Percentiles rank a stretch among this genome's conserved stretches.
Evolutionary conservation across 37 sponge, comb jelly and placozoan species (phyloP).

Genomic region (Halisarca cf. caerulea): DNA sequence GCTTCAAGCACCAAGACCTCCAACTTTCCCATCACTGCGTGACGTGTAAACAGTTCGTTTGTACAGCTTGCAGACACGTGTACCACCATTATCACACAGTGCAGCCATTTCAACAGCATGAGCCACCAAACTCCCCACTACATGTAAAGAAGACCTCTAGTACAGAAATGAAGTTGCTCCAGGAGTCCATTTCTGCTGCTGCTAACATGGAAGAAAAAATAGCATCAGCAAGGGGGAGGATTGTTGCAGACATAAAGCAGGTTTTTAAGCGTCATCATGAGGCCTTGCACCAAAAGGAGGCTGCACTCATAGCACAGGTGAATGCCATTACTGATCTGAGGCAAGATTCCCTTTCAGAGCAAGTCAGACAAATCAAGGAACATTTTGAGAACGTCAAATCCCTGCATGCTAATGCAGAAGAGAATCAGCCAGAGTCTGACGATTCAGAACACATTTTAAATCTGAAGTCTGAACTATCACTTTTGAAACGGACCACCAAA

Average conservation of each 20-base stretch:
- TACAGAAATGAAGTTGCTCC: constrained; percentile 39
- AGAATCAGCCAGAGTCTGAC: background rate
- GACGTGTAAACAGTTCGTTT: constrained; percentile 33
- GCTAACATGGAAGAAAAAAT: constrained; percentile 41
- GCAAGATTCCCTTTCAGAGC: constrained; percentile 43
- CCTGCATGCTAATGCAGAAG: background rate
- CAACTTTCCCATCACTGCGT: constrained; percentile 43
- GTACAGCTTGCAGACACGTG: constrained; percentile 31
- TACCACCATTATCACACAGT: constrained; percentile 61
- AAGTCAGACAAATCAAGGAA: constrained; percentile 39
- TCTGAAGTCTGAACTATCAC: background rate
- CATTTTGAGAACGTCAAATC: background rate
- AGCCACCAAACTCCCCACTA: constrained; percentile 1
- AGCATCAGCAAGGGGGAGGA: constrained; percentile 27
- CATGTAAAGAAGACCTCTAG: constrained; percentile 22
- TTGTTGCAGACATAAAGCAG: constrained; percentile 30
- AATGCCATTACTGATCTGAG: constrained; percentile 58
- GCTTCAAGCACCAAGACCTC: constrained; percentile 34
- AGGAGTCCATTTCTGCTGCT: constrained; percentile 17
- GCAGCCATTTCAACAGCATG: constrained; percentile 24
- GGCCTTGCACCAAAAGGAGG: constrained; percentile 39
- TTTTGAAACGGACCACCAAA: background rate
- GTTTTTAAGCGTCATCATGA: constrained; percentile 51
- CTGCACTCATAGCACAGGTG: constrained; percentile 61
- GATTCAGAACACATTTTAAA: background rate